These are phyloP conservation scores for Picus viridis DNA, from an alignment of 2,797 vertebrate species.

Conservation along the genomic window DNA sequence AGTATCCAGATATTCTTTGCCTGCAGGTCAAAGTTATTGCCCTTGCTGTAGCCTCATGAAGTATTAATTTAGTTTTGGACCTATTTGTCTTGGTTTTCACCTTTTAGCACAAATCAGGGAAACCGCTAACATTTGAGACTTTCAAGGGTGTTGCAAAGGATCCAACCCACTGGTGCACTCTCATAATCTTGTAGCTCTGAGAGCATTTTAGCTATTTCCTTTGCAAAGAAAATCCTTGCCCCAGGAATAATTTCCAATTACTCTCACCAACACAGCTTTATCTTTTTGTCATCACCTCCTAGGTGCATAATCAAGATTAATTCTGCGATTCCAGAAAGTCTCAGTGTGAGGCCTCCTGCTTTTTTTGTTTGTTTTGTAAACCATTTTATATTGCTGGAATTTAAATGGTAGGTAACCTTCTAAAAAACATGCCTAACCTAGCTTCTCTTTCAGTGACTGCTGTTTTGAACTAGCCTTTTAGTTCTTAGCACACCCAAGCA, in stretches of 20 bases:
- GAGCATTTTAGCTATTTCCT: background rate
- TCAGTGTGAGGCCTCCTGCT: background rate
- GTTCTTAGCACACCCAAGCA: background rate
- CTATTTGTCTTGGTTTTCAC: background rate
- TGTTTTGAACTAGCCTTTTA: background rate
- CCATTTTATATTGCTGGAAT: background rate
- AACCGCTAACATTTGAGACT: background rate
- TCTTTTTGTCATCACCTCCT: background rate
- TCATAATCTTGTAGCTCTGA: background rate
- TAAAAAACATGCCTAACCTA: background rate
- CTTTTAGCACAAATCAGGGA: background rate
- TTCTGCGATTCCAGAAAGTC: background rate
- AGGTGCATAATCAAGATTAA: background rate
- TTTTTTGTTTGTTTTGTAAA: background rate
- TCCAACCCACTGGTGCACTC: background rate
- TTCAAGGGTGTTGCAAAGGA: background rate
- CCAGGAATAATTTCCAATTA: background rate
- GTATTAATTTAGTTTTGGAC: background rate
- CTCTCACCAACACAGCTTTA: background rate
- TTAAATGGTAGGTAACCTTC: background rate
- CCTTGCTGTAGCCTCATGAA: background rate
- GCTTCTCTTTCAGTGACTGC: background rate
- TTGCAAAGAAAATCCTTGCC: slow-evolving; percentile 9
- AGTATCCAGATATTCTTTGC: background rate
- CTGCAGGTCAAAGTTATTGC: background rate